These are phyloP conservation scores for Gasterosteus aculeatus DNA, from an alignment of 2,113 vertebrate genomes.

Conservation along the genomic window DNA sequence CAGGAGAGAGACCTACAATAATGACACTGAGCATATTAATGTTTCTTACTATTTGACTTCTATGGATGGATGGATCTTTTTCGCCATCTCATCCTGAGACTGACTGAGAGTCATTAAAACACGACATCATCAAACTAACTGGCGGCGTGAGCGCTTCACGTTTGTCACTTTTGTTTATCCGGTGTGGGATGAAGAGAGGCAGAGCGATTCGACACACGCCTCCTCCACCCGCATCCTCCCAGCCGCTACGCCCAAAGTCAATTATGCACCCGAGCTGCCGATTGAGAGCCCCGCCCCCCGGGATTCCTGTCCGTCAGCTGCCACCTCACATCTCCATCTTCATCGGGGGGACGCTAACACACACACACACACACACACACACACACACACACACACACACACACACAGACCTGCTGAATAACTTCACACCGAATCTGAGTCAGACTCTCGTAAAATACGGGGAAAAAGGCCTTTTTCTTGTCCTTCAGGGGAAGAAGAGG, in stretches of 20 bases:
- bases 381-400: conserved; percentile 3
- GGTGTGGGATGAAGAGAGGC: conserved; percentile 42
- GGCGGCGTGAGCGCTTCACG: conserved; percentile 13
- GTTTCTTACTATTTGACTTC: too few species aligned
- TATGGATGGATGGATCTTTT: neutral
- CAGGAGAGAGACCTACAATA: too few species aligned
- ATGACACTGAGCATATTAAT: too few species aligned
- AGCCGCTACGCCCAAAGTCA: conserved; percentile 53
- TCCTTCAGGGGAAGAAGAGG: conserved; percentile 10
- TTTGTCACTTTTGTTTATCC: conserved; percentile 45
- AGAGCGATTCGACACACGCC: conserved; percentile 57
- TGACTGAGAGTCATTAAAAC: conserved; percentile 33
- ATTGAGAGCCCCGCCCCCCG: conserved; percentile 23
- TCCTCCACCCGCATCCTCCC: conserved; percentile 49
- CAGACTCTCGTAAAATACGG: conserved; percentile 20
- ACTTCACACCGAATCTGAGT: conserved; percentile 34
- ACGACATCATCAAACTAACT: conserved; percentile 39
- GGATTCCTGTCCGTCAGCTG: conserved; percentile 50
- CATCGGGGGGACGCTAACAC: neutral
- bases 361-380: neutral
- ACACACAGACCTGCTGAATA: conserved; percentile 3
- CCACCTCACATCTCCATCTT: conserved; percentile 49
- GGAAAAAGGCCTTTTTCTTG: conserved; percentile 34
- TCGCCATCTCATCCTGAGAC: neutral
- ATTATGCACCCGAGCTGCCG: conserved; percentile 59